These are phyloP conservation scores for Drosophila niveifrons DNA, from an alignment of 2,888 invertebrate genomes.

Conservation along the genomic window DNA sequence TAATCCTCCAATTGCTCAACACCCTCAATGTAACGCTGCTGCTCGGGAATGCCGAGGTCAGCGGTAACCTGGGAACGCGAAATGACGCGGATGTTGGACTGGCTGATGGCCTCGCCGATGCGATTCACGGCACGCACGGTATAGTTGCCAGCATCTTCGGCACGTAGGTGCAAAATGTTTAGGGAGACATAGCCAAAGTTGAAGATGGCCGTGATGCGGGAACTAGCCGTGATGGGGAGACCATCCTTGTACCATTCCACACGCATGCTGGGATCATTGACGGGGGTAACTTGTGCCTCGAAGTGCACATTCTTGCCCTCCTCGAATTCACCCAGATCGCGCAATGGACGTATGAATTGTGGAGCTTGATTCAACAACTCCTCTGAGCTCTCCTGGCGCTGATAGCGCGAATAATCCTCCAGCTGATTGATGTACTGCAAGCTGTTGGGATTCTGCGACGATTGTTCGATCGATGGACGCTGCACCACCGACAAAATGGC, in stretches of 20 bases:
- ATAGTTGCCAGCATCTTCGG: slow-evolving; percentile 98
- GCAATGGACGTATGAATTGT: slow-evolving; percentile 94
- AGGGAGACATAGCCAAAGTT: slow-evolving; percentile 99
- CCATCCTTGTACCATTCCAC: slow-evolving; percentile 99
- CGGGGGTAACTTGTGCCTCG: slow-evolving; percentile 96
- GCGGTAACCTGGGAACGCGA: slow-evolving; percentile 93
- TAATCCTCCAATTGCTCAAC: slow-evolving; percentile 96
- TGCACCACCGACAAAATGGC: slow-evolving; percentile 93
- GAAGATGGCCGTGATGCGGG: slow-evolving; percentile 98
- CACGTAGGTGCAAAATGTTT: slow-evolving; percentile 98
- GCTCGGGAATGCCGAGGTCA: slow-evolving; percentile 95
- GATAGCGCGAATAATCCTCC: slow-evolving; percentile 95
- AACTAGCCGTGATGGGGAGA: slow-evolving; percentile 97
- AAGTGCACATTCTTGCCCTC: slow-evolving; percentile 97
- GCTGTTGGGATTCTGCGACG: slow-evolving; percentile 96
- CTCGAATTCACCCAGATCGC: slow-evolving; percentile 93
- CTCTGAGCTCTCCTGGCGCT: slow-evolving; percentile 93
- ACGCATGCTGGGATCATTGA: slow-evolving; percentile 96
- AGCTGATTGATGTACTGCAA: slow-evolving; percentile 95
- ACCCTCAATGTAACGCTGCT: slow-evolving; percentile 95
- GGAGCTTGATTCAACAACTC: slow-evolving; percentile 93
- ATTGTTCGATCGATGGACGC: slow-evolving; percentile 93
- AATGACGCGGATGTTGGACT: slow-evolving; percentile 91
- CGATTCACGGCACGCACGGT: slow-evolving; percentile 96
- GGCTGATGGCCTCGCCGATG: slow-evolving; percentile 95